A percentile compares a stretch with the other conserved stretches of the same genome.
These are phyloP conservation scores for Drosophila fuyamai DNA, from an alignment of 1,140 invertebrate species.

Conservation along the genomic window DNA sequence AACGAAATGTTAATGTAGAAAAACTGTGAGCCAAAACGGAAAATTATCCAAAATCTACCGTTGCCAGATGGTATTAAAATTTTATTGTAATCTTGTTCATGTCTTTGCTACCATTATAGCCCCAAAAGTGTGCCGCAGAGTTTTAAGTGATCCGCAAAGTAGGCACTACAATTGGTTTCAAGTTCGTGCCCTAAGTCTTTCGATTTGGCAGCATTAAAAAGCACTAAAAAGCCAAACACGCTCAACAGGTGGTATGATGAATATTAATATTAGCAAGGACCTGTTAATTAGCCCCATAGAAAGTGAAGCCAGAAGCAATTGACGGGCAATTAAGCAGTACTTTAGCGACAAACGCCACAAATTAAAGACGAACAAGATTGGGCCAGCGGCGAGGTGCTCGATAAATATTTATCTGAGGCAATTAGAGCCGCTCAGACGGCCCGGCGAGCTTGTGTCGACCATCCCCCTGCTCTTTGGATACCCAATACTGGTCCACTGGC, in stretches of 20 bases:
- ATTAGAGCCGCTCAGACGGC: conserved; percentile 34
- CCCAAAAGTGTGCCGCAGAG: conserved; percentile 5
- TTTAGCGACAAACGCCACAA: conserved; percentile 53
- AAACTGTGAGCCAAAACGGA: too few relatives aligned
- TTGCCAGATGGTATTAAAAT: background rate
- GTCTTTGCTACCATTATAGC: background rate
- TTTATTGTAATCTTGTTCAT: background rate
- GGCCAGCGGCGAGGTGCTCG: conserved; percentile 6
- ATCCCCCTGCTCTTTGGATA: background rate
- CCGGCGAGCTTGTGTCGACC: conserved; percentile 35
- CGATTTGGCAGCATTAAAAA: conserved; percentile 6
- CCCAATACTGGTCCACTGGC: background rate
- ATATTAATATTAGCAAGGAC: conserved; percentile 21
- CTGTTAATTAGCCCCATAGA: conserved; percentile 45
- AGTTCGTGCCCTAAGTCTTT: conserved; percentile 70
- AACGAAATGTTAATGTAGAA: too few relatives aligned
- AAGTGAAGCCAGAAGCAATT: conserved; percentile 46
- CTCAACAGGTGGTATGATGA: conserved; percentile 1
- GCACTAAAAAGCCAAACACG: conserved; percentile 3
- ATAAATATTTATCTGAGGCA: conserved; percentile 72
- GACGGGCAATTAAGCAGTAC: conserved; percentile 15
- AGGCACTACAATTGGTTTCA: conserved; percentile 10
- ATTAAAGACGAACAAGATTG: conserved; percentile 45
- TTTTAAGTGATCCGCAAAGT: conserved; percentile 1
- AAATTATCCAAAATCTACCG: too few relatives aligned